Percentiles rank a stretch among this genome's conserved stretches.
Conservation (phyloP, 2,113 vertebrate species). For the Cyanoderma ruficeps region DNA sequence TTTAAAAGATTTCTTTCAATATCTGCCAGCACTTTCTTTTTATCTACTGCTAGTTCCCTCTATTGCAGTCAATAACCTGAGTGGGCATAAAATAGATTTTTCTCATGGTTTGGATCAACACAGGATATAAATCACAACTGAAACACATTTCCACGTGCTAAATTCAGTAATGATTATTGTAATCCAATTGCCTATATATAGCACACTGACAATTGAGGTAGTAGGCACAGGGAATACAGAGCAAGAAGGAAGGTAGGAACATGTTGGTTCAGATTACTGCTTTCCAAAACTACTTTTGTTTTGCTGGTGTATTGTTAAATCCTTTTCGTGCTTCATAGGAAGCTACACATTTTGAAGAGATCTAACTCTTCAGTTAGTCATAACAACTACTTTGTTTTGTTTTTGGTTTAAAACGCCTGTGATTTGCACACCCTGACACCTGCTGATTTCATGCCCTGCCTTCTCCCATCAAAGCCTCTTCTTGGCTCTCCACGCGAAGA, state of each 20-base stretch:
- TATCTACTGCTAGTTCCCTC: not conserved
- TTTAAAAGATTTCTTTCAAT: not conserved
- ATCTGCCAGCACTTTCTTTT: slow-evolving; percentile 3
- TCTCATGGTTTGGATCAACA: not conserved
- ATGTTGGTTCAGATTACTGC: not conserved
- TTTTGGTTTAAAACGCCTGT: slow-evolving; percentile 7
- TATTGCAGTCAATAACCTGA: not conserved
- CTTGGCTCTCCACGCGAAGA: slow-evolving; percentile 61
- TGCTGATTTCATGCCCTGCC: slow-evolving; percentile 53
- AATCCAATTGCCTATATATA: not conserved
- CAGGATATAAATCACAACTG: not conserved
- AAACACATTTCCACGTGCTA: not conserved
- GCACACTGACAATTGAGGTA: not conserved
- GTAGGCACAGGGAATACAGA: not conserved
- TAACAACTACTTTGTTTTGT: slow-evolving; percentile 35
- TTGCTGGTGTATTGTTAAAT: not conserved
- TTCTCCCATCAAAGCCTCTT: slow-evolving; percentile 65
- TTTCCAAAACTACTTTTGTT: not conserved
- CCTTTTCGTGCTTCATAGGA: not conserved
- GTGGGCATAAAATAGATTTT: not conserved
- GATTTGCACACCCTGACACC: slow-evolving; percentile 53
- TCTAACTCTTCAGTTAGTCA: not conserved
- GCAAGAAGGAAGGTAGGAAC: not conserved
- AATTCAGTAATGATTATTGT: not conserved
- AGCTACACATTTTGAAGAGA: slow-evolving; percentile 20